Evolutionary conservation across 2,888 invertebrate genomes (phyloP), one percentile per base, ranked within the genome.

Genomic region (Archaeoteleia sp.): DNA sequence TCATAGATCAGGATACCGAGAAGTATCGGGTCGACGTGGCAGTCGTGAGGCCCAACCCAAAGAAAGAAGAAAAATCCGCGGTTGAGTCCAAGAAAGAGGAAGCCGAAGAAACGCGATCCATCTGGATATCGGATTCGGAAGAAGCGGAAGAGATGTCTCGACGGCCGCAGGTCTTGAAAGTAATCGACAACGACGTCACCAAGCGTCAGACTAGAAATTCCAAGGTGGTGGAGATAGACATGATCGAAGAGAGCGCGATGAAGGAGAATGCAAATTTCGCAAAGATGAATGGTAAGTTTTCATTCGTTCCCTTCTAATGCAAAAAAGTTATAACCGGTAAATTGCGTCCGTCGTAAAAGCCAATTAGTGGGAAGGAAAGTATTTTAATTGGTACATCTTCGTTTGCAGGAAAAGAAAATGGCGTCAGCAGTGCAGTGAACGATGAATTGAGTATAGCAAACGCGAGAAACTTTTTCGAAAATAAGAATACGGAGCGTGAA

Each of bases 101-200:
- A 60, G 79, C 73, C 1, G 81, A 83, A 42, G 80, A 82, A 25
- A 78, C 74, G 23, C 81, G 81, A 53, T 82, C 83, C 6, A 67
- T 71, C 37, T 75, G 73, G 72, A 70, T 74, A 54, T 71, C 73
- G 8, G 75, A 73, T 30, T 20, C 66, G 29, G 78, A 82, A 20
- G 82, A 82, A 1, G 55, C 68, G 14, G 79, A 80, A 39, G 83
- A 85, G 17, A 85, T 85, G 85, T 85, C 85, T 25, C 78, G 85
- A 32, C 78, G 85, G 43, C 85, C 85, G 1, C 85, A 85, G 62
- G 75, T 85, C 8, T 72, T 85, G 9, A 83, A 83, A 53, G 75
- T 85, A 23, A 77, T 83, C 34, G 85, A 85, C 53, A 84, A 78
- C 39, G 84, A 84, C 46, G 78, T 84, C 9, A 85, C 84, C 1